Conservation (phyloP, 1,140 invertebrate species). For the Archivesica marissinica region DNA sequence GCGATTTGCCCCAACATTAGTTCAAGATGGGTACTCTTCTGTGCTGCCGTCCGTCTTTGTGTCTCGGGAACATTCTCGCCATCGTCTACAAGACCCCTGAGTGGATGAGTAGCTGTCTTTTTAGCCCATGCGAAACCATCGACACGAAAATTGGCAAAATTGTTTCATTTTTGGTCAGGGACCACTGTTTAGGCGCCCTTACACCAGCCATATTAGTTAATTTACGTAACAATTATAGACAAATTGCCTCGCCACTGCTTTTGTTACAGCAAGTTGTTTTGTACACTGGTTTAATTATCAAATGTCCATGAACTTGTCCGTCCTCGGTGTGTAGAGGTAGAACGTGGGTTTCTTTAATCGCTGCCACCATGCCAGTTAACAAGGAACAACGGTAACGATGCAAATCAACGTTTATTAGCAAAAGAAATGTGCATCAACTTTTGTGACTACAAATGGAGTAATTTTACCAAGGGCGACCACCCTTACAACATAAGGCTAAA, state of each 20-base stretch:
- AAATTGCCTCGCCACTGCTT: slow-evolving; percentile 2
- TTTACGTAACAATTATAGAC: not conserved
- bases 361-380: slow-evolving; percentile 28
- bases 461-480: not conserved
- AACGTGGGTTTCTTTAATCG: not conserved
- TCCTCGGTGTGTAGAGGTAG: not conserved
- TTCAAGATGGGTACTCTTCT: slow-evolving; percentile 53
- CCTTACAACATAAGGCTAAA: not conserved
- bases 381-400: slow-evolving; percentile 2
- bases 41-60: slow-evolving; percentile 40
- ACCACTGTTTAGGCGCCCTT: slow-evolving; percentile 41
- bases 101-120: slow-evolving; percentile 31
- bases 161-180: slow-evolving; percentile 45
- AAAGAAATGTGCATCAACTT: not conserved
- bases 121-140: slow-evolving; percentile 45
- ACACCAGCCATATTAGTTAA: slow-evolving; percentile 1
- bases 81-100: slow-evolving; percentile 37
- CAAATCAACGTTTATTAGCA: slow-evolving; percentile 15
- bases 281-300: not conserved
- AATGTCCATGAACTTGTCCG: not conserved
- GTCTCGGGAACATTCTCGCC: slow-evolving; percentile 30
- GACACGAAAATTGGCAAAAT: slow-evolving; percentile 41
- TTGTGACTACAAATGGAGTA: not conserved
- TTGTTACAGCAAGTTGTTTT: not conserved
- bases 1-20: too few relatives aligned